Evolutionary conservation across 2,888 invertebrate species (phyloP), one percentile per base, ranked within the genome.

Genomic region (Ariolimax columbianus): DNA sequence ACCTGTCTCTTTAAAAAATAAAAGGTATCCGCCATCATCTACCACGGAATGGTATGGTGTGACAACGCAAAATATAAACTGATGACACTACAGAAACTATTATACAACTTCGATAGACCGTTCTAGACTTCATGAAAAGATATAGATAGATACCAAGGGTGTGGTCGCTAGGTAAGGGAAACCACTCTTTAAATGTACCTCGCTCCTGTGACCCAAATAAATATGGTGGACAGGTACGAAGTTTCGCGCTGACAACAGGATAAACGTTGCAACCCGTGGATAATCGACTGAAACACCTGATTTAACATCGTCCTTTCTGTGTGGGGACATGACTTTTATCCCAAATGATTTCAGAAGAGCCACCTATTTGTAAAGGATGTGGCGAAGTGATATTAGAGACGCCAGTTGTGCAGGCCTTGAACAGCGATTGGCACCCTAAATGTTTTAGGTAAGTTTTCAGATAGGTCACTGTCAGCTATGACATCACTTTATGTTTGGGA

Each of bases 401-500:
- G 77, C 86, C 90, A 7, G 90, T 89, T 83, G 89, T 91, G 23
- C 89, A 91, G 82, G 91, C 91, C 30, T 83, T 91, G 63, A 88
- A 88, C 75, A 77, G 75, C 38, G 89, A 90, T 86, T 91, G 91
- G 91, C 91, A 91, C 83, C 88, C 90, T n/a, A 78, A 86, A 30
- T 91, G 91, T 87, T 91, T 91, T 88, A 90, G 89, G 91, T 91
- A 87, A 89, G 86, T 82, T 80, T n/a, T n/a, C n/a, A n/a, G n/a
- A n/a, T n/a, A n/a, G n/a, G n/a, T n/a, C n/a, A n/a, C n/a, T n/a
- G n/a, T n/a, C n/a, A n/a, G n/a, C n/a, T n/a, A n/a, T n/a, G n/a
- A n/a, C n/a, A n/a, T n/a, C n/a, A n/a, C n/a, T n/a, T n/a, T n/a
- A n/a, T n/a, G n/a, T n/a, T n/a, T n/a, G n/a, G n/a, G n/a, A n/a